Conservation (phyloP, 1,140 invertebrate species). For the Apis cerana region DNA sequence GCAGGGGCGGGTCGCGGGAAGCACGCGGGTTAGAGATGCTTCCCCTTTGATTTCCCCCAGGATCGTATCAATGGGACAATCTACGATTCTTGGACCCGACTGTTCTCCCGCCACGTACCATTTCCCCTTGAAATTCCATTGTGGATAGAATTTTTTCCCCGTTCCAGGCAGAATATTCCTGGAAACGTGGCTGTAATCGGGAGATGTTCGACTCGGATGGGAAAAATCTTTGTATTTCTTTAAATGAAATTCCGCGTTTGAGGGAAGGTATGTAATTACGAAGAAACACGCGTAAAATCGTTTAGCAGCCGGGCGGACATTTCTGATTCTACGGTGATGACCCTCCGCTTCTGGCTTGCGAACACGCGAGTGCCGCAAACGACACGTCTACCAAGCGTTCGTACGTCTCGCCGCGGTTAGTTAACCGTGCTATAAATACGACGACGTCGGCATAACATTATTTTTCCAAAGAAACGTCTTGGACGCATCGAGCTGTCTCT, state of each 20-base stretch:
- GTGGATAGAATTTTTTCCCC: not conserved
- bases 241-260: not conserved
- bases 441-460: conserved; percentile 71
- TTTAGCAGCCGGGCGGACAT: not conserved
- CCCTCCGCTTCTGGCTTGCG: not conserved
- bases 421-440: conserved; percentile 75
- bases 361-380: conserved; percentile 28
- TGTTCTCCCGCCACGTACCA: not conserved
- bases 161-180: not conserved
- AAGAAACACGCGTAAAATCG: conserved; percentile 20
- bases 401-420: conserved; percentile 62
- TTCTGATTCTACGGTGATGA: conserved; percentile 9
- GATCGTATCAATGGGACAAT: conserved; percentile 22
- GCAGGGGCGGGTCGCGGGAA: too few relatives aligned
- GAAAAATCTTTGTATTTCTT: not conserved
- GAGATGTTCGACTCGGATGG: not conserved
- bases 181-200: not conserved
- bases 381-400: conserved; percentile 45
- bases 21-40: not conserved
- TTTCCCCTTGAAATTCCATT: conserved; percentile 2
- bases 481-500: conserved; percentile 52
- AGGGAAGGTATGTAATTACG: conserved; percentile 4
- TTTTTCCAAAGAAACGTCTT: conserved; percentile 69
- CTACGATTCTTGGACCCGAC: not conserved
- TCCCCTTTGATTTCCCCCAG: conserved; percentile 15